phyloP scores from a whole-genome alignment of 2,113 vertebrate species.

The Otocyon megalotis region DNA sequence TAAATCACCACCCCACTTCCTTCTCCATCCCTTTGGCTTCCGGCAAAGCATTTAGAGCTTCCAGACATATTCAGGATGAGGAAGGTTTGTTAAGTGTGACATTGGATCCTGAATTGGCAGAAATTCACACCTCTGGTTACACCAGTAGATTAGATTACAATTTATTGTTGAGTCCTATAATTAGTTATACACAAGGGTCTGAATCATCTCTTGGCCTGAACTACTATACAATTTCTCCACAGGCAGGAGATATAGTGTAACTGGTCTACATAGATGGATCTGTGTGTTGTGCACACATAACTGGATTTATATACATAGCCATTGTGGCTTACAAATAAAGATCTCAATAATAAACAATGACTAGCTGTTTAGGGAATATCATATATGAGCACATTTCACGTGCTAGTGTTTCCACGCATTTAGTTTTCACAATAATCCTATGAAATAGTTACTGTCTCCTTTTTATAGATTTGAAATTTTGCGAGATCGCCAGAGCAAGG shows the following conservation, averaged over 20 bases:
- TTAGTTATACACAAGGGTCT: slow-evolving; percentile 31
- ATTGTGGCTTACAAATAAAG: background rate
- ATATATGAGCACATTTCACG: background rate
- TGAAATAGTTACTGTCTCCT: background rate
- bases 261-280: background rate
- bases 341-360: background rate
- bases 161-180: slow-evolving; percentile 54
- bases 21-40: background rate
- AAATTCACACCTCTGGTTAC: slow-evolving; percentile 31
- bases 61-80: background rate
- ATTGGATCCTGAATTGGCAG: slow-evolving; percentile 5
- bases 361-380: background rate
- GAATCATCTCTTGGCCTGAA: slow-evolving; percentile 30
- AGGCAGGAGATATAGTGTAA: background rate
- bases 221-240: background rate
- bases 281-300: background rate
- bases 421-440: background rate
- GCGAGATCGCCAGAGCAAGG: background rate
- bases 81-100: background rate
- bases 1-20: background rate
- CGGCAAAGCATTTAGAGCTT: background rate
- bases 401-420: background rate
- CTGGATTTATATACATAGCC: background rate
- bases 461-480: slow-evolving; percentile 10
- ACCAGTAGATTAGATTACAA: slow-evolving; percentile 12